A percentile compares a stretch with the other conserved stretches of the same genome.
phyloP scores from a whole-genome alignment of 2,797 vertebrate genomes.

The Danio choprae region DNA sequence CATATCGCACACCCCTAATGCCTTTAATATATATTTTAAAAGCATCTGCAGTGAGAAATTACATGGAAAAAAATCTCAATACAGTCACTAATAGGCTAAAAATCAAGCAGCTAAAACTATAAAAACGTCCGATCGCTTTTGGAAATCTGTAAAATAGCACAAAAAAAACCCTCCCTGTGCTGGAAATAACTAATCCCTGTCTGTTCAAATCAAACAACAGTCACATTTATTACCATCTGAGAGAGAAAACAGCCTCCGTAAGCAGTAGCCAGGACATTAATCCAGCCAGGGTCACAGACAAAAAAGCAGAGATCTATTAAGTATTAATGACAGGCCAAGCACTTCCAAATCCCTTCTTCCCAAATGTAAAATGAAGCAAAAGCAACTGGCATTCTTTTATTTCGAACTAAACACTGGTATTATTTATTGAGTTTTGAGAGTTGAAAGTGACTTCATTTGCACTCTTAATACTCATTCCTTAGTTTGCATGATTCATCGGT shows the following conservation, averaged over 20 bases:
- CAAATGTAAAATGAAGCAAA: constrained; percentile 23
- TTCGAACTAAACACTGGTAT: not conserved
- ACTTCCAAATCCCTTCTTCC: constrained; percentile 30
- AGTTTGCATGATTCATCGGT: constrained; percentile 2
- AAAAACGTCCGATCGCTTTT: not conserved
- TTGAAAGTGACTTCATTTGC: not conserved
- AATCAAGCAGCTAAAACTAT: not conserved
- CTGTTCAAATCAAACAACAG: constrained; percentile 42
- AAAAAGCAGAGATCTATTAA: constrained; percentile 48
- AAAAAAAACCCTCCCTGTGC: not conserved
- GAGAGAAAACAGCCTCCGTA: constrained; percentile 28
- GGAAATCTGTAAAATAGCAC: not conserved
- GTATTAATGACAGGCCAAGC: constrained; percentile 49
- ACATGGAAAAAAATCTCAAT: not conserved
- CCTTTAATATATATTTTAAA: not conserved
- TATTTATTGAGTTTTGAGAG: not conserved
- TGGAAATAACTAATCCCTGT: constrained; percentile 40
- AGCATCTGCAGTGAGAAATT: constrained; percentile 7
- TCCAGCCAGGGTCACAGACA: constrained; percentile 44
- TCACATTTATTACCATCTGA: constrained; percentile 39
- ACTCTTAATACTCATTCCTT: not conserved
- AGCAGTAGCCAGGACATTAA: constrained; percentile 40
- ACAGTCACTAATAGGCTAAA: constrained; percentile 21
- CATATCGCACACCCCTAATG: not conserved
- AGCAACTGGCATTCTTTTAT: constrained; percentile 33